Evolutionary conservation across 2,797 vertebrate genomes (phyloP).

Genomic region (Trichosurus vulpecula): DNA sequence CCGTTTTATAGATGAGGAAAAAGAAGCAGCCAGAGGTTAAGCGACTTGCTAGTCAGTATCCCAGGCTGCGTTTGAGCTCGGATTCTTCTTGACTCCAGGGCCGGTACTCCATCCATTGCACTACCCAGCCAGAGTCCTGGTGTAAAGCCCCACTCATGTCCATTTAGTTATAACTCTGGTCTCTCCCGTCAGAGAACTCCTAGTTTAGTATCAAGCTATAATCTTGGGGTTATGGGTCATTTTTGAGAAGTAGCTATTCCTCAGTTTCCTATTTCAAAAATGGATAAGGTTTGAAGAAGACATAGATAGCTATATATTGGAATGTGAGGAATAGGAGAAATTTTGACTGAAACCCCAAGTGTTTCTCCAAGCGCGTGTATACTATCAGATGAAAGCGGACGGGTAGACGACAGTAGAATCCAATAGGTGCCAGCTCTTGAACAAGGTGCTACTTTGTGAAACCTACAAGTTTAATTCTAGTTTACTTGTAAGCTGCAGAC

Average conservation of each 20-base stretch:
- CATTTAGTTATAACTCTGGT: neutral
- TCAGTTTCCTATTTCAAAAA: neutral
- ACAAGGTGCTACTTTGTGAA: neutral
- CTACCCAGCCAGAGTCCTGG: neutral
- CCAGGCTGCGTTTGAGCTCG: neutral
- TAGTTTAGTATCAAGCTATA: no score
- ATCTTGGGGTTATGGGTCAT: no score
- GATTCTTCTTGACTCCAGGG: neutral
- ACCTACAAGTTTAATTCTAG: neutral
- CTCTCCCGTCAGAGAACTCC: neutral
- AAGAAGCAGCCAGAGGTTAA: neutral
- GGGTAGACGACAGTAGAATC: neutral
- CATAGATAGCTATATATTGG: no score
- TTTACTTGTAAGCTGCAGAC: neutral
- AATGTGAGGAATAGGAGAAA: neutral
- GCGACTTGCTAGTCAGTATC: neutral
- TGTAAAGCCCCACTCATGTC: neutral
- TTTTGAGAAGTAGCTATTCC: no score
- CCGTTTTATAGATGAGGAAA: neutral
- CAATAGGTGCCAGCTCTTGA: neutral
- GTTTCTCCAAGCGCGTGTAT: neutral
- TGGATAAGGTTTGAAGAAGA: neutral
- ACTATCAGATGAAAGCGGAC: neutral
- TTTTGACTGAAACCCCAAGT: neutral
- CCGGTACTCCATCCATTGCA: neutral